Evolutionary conservation across 2,113 vertebrate species (phyloP).

Genomic region (Mesocricetus auratus): DNA sequence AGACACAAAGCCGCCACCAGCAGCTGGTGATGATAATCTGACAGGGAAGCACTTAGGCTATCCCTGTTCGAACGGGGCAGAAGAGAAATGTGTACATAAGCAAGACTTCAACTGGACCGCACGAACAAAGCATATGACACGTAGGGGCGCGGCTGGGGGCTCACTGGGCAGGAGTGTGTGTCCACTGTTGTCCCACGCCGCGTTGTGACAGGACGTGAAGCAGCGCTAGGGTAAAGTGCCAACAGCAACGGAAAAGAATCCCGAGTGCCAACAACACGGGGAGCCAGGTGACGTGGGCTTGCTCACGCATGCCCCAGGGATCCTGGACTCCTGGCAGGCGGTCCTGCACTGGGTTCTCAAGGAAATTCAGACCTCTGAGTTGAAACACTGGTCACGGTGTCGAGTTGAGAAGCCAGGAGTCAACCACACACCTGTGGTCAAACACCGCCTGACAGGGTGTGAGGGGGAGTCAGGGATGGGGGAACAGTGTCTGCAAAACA

Average conservation of each 20-base stretch:
- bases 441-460: neutral
- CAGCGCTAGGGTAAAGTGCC: neutral
- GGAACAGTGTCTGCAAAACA: neutral
- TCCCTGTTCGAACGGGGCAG: conserved; percentile 38
- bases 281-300: neutral
- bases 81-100: conserved; percentile 56
- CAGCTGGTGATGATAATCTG: neutral
- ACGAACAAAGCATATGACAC: conserved; percentile 56
- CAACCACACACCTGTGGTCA: neutral
- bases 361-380: neutral
- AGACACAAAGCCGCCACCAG: conserved; percentile 59
- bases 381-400: neutral
- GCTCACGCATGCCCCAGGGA: neutral
- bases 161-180: neutral
- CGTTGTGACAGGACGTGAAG: neutral
- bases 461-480: neutral
- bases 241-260: neutral
- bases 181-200: neutral
- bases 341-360: neutral
- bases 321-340: neutral
- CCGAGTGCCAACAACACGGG: neutral
- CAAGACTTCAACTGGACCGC: neutral
- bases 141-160: neutral
- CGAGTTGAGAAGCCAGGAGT: neutral
- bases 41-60: neutral